Conservation (phyloP, 1,140 invertebrate species). For the Diabrotica virgifera region DNA sequence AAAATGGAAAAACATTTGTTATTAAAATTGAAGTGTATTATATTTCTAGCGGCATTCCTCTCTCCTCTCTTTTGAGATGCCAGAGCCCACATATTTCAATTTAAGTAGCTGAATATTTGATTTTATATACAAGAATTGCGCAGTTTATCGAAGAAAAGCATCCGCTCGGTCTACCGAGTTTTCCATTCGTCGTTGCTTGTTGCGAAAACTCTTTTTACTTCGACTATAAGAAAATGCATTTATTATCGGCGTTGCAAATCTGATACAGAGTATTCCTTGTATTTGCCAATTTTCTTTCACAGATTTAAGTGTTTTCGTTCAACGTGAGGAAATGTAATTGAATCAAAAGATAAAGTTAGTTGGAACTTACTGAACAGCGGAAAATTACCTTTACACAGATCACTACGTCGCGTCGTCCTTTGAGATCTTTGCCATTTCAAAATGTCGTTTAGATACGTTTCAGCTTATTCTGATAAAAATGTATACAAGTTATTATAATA, state of each 20-base stretch:
- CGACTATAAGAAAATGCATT: conserved; percentile 18
- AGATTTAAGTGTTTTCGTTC: neutral
- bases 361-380: neutral
- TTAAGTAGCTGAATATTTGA: conserved; percentile 33
- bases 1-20: conserved; percentile 1
- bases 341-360: neutral
- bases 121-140: conserved; percentile 32
- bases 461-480: too few relatives aligned
- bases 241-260: conserved; percentile 9
- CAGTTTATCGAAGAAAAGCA: conserved; percentile 32
- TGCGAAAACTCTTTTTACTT: conserved; percentile 19
- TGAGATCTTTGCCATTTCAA: too few relatives aligned
- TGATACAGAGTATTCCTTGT: neutral
- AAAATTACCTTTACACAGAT: neutral
- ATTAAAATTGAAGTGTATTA: conserved; percentile 21
- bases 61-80: neutral
- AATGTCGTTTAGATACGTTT: too few relatives aligned
- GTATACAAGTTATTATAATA: too few relatives aligned
- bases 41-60: conserved; percentile 22
- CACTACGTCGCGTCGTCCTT: too few relatives aligned
- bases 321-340: neutral
- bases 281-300: conserved; percentile 3
- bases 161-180: conserved; percentile 28
- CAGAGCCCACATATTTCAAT: conserved; percentile 29
- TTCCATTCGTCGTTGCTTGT: conserved; percentile 28